Evolutionary conservation across 2,797 vertebrate genomes (phyloP), one percentile per base, ranked within the genome.

Genomic region (Syncerus caffer): DNA sequence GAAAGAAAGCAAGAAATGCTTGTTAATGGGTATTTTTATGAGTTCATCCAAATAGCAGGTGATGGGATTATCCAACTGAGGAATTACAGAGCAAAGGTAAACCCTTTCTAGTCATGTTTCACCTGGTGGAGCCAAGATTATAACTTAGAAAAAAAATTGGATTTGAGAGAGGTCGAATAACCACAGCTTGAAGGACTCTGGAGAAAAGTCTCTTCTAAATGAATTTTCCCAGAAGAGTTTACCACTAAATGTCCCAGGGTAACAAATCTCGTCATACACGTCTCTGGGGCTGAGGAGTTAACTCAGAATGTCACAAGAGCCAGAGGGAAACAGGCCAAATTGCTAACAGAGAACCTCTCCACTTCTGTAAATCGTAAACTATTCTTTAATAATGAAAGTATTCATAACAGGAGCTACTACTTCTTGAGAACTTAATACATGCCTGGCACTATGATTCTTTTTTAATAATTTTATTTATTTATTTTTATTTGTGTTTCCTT

Each of bases 141-240:
- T 62, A 74, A 92, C 17, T 34, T 50, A 74, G 83, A 85, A 45
- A 86, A 76, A 89, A 93, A 34, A 4, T 38, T 38, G n/a, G n/a
- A 27, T 79, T 74, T 27, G 71, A 60, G n/a, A 67, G 62, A 91
- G 4, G 31, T n/a, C 27, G n/a, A 83, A 45, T 2, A 93, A 23
- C 27, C 31, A 15, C 34, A 45, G 50, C 64, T 60, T 17, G 51
- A 62, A 58, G 10, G 34, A n/a, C 82, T 76, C 80, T 51, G 10
- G 90, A 78, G 89, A 47, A 78, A 87, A 90, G 51, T 82, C 78
- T 85, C 58, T 95, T 95, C 60, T 58, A 93, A 90, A 78, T 60
- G 64, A 92, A 89, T 95, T 89, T 95, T 96, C 97, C 97, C 93
- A 27, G 64, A 74, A 97, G 97, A 60, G 88, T 93, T 96, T 25